phyloP scores from a whole-genome alignment of 2,888 invertebrate genomes.

The Leucoptera coffeella region DNA sequence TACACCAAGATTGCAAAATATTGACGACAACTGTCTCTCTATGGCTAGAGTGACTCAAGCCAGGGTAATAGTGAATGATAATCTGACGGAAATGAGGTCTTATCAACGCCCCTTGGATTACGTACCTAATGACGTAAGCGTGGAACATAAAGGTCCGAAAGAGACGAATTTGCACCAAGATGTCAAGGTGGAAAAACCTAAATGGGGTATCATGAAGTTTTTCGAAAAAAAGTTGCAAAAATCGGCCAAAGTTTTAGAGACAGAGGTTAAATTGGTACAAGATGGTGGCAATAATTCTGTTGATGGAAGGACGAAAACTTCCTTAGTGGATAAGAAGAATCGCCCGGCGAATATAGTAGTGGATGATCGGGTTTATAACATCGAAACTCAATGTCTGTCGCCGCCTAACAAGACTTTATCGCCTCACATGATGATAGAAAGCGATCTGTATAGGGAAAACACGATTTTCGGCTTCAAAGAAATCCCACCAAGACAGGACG shows the following conservation, averaged over 20 bases:
- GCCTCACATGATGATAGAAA: conserved; percentile 35
- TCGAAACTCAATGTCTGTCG: conserved; percentile 34
- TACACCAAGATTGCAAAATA: conserved; percentile 11
- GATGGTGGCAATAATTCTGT: conserved; percentile 8
- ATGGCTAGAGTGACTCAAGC: conserved; percentile 20
- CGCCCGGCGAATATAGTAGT: conserved; percentile 26
- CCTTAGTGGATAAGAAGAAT: conserved; percentile 21
- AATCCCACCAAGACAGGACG: conserved; percentile 18
- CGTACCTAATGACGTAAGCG: conserved; percentile 66
- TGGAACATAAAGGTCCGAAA: conserved; percentile 26
- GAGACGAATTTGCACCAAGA: conserved; percentile 35
- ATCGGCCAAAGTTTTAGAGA: conserved; percentile 27
- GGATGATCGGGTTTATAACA: conserved; percentile 17
- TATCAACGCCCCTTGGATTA: conserved; percentile 53
- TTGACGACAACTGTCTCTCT: conserved; percentile 25
- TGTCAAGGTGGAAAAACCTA: conserved; percentile 24
- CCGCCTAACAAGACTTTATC: conserved; percentile 42
- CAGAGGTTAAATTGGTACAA: conserved; percentile 44
- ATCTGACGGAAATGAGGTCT: conserved; percentile 26
- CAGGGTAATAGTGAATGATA: conserved; percentile 16
- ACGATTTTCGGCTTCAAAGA: conserved; percentile 40
- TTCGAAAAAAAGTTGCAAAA: conserved; percentile 28
- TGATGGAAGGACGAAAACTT: conserved; percentile 18
- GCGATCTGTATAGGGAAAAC: conserved; percentile 23
- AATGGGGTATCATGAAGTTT: conserved; percentile 33